Conservation (phyloP, 2,113 vertebrate species). For the Plotosus lineatus region DNA sequence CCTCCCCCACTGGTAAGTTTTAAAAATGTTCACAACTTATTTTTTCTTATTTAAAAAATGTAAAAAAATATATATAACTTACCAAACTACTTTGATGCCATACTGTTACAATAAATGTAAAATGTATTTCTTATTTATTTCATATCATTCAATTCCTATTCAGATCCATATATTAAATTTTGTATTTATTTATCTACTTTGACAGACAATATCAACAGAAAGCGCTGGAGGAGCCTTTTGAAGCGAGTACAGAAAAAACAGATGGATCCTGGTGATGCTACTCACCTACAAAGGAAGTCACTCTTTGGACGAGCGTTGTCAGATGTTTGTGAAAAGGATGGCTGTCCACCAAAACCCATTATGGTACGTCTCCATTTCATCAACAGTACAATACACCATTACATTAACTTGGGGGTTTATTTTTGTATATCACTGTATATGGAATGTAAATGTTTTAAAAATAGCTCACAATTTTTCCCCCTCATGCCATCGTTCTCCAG, state of each 20-base stretch:
- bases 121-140: background rate
- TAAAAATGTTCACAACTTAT: background rate
- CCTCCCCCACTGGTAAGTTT: conserved; percentile 38
- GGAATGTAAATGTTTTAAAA: background rate
- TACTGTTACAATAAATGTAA: background rate
- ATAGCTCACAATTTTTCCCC: background rate
- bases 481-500: conserved; percentile 55
- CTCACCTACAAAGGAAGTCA: conserved; percentile 52
- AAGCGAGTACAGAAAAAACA: conserved; percentile 68
- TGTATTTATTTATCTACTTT: conserved; percentile 25
- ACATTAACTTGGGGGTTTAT: background rate
- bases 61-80: background rate
- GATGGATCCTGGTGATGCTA: conserved; percentile 59
- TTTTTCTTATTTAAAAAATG: background rate
- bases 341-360: conserved; percentile 71
- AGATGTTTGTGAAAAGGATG: conserved; percentile 69
- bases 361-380: conserved; percentile 65
- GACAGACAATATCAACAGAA: conserved; percentile 70
- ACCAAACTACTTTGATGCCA: background rate
- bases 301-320: conserved; percentile 78
- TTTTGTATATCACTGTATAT: background rate
- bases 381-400: background rate
- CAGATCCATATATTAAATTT: background rate
- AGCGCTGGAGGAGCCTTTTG: conserved; percentile 72
- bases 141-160: conserved; percentile 8